phyloP scores from a whole-genome alignment of 2,113 vertebrate genomes.

The Pelobates fuscus region DNA sequence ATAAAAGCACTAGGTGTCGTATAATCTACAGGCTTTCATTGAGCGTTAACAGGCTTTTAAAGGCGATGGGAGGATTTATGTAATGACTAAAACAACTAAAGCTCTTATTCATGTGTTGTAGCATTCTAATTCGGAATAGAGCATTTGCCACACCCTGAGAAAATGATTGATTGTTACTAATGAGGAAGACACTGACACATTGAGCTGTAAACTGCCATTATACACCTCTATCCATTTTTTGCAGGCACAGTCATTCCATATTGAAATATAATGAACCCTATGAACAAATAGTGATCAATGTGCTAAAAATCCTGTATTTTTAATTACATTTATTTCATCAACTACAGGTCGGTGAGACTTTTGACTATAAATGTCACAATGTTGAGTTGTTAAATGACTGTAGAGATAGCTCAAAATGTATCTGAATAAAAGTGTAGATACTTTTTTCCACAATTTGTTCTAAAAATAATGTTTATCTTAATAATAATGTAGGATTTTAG shows the following conservation, averaged over 20 bases:
- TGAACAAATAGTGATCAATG: not conserved
- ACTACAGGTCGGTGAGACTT: too few relatives aligned
- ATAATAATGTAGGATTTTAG: too few relatives aligned
- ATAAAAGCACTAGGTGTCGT: slow-evolving; percentile 17
- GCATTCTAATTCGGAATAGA: not conserved
- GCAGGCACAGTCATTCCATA: not conserved
- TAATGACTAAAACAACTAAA: not conserved
- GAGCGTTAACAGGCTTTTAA: slow-evolving; percentile 9
- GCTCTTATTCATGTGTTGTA: not conserved
- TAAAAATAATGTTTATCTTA: too few relatives aligned
- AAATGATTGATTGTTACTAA: not conserved
- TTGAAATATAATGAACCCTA: not conserved
- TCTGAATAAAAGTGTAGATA: too few relatives aligned
- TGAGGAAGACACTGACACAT: not conserved
- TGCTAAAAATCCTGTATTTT: too few relatives aligned
- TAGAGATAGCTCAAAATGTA: too few relatives aligned
- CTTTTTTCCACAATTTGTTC: too few relatives aligned
- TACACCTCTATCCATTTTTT: not conserved
- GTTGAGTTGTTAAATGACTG: too few relatives aligned
- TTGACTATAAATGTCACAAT: too few relatives aligned
- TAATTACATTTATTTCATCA: too few relatives aligned
- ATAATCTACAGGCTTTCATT: slow-evolving; percentile 8
- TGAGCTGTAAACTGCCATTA: not conserved
- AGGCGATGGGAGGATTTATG: not conserved
- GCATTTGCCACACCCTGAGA: not conserved